Conservation (phyloP, 2,113 vertebrate species). For the Saguinus imperator region DNA sequence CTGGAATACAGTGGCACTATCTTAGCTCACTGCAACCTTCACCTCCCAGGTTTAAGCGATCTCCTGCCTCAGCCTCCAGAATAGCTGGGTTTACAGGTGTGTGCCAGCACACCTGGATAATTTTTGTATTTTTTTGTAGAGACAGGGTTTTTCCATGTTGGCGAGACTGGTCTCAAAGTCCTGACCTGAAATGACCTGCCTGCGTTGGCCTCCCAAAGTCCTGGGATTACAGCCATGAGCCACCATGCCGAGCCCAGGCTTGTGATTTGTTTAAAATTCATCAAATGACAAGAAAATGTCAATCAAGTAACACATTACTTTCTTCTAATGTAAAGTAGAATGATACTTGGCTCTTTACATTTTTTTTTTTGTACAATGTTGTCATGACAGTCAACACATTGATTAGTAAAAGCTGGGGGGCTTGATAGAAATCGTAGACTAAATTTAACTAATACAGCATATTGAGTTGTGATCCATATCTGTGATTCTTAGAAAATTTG, state of each 20-base stretch:
- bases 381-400: neutral
- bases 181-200: too few relatives aligned
- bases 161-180: too few relatives aligned
- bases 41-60: too few relatives aligned
- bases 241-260: neutral
- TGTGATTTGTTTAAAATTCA: neutral
- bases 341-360: neutral
- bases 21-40: too few relatives aligned
- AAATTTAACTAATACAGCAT: neutral
- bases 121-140: too few relatives aligned
- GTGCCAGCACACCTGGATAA: too few relatives aligned
- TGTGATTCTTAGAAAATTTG: neutral
- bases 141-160: too few relatives aligned
- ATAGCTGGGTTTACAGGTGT: too few relatives aligned
- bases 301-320: constrained; percentile 37
- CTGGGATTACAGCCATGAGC: too few relatives aligned
- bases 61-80: too few relatives aligned
- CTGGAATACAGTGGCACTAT: too few relatives aligned
- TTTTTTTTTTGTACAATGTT: neutral
- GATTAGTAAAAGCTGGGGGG: neutral
- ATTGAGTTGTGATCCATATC: neutral
- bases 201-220: too few relatives aligned
- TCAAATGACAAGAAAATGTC: neutral
- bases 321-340: neutral
- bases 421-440: neutral